These are phyloP conservation scores for Blastomussa wellsi DNA, from an alignment of 92 coral and sea anemone species.

Conservation along the genomic window DNA sequence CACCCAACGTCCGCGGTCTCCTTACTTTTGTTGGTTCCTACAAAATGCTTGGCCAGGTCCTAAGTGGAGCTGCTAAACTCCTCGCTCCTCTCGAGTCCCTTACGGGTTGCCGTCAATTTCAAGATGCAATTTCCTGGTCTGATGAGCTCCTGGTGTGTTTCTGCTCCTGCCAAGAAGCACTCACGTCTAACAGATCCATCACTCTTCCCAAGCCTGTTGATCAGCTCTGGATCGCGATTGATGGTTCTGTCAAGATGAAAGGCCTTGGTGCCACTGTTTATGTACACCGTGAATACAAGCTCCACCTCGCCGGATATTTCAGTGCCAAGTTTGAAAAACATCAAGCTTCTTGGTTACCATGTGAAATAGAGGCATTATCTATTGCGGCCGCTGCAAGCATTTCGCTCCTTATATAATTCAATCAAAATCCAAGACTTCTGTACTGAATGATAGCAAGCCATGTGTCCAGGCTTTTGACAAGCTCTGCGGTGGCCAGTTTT, in stretches of 20 bases:
- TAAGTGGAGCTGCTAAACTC: conserved; percentile 40
- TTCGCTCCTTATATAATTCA: too few species aligned
- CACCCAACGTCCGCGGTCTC: conserved; percentile 35
- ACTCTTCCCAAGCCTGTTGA: conserved; percentile 50
- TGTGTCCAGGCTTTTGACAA: conserved; percentile 58
- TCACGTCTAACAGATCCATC: conserved; percentile 19
- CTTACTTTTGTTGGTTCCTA: conserved; percentile 24
- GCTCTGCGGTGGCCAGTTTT: conserved; percentile 62
- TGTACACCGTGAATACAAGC: too few species aligned
- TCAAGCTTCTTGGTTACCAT: conserved; percentile 69
- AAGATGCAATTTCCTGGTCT: conserved; percentile 27
- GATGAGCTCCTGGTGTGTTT: conserved; percentile 37
- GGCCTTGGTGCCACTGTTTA: too few species aligned
- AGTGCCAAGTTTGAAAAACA: too few species aligned
- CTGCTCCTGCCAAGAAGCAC: conserved; percentile 30
- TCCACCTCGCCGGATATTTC: conserved; percentile 65
- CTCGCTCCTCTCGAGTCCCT: too few species aligned
- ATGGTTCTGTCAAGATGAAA: conserved; percentile 29
- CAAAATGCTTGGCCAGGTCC: conserved; percentile 48
- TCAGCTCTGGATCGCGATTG: conserved; percentile 54
- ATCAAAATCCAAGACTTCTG: too few species aligned
- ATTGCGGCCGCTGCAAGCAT: too few species aligned
- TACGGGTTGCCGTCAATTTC: conserved; percentile 22
- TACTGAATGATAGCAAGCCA: conserved; percentile 75
- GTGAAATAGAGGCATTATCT: too few species aligned